These are phyloP conservation scores for Galbula dea DNA, from an alignment of 2,113 vertebrate species.

Conservation along the genomic window DNA sequence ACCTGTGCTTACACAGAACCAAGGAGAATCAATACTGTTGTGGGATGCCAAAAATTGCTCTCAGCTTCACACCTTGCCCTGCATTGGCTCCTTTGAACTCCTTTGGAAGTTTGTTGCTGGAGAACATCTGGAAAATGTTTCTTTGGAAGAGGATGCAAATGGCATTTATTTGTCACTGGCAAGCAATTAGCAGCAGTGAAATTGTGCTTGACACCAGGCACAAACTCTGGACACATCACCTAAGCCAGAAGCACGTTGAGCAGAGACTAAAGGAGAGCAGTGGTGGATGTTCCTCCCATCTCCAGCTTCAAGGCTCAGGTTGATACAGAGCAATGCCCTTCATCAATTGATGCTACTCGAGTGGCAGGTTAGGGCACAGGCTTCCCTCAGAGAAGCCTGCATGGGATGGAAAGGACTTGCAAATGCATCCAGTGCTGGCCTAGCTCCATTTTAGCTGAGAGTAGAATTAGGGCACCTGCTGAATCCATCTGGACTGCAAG, in stretches of 20 bases:
- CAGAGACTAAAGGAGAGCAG: neutral
- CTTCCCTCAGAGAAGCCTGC: neutral
- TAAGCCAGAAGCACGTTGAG: neutral
- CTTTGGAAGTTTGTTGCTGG: neutral
- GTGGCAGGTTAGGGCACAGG: neutral
- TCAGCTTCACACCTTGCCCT: neutral
- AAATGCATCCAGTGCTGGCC: neutral
- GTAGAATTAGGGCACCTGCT: neutral
- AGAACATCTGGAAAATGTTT: neutral
- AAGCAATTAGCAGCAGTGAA: neutral
- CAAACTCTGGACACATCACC: neutral
- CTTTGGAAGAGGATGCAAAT: neutral
- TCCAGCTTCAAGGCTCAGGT: neutral
- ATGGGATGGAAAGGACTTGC: neutral
- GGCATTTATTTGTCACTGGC: neutral
- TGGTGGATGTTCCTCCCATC: neutral
- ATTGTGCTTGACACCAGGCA: neutral
- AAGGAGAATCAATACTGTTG: neutral
- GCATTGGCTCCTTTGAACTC: neutral
- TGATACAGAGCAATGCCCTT: neutral
- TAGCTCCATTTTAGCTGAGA: neutral
- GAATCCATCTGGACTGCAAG: neutral
- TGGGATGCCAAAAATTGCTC: neutral
- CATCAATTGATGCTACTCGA: rapidly evolving
- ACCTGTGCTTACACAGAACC: neutral